Conservation (phyloP, 2,888 invertebrate genomes). For the Podabrus alpinus region DNA sequence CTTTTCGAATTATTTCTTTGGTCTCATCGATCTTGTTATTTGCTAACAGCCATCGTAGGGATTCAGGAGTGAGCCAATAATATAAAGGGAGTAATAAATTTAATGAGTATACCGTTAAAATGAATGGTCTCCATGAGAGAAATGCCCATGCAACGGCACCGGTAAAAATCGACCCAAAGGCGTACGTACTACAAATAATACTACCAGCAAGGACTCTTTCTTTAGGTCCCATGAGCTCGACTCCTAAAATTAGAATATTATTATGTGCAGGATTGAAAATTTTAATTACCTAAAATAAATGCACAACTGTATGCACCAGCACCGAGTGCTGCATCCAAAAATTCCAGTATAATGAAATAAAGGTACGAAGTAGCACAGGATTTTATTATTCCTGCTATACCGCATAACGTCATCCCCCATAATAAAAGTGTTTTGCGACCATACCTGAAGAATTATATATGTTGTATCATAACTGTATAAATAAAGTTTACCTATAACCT, state of each 20-base stretch:
- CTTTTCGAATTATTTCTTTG: conserved; percentile 62
- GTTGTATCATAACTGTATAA: too few species aligned
- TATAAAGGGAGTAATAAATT: conserved; percentile 51
- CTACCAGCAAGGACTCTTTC: conserved; percentile 74
- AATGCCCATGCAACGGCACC: conserved; percentile 70
- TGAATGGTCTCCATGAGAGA: conserved; percentile 67
- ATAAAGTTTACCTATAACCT: too few species aligned
- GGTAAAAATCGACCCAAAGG: conserved; percentile 70
- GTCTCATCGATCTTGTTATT: conserved; percentile 64
- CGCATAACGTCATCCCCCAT: conserved; percentile 63
- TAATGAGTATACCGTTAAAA: background rate
- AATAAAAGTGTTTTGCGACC: conserved; percentile 66
- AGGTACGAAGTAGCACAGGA: conserved; percentile 71
- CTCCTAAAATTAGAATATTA: conserved; percentile 55
- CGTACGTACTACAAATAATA: conserved; percentile 72
- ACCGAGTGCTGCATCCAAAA: background rate
- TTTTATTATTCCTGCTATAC: conserved; percentile 68
- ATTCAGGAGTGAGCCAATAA: conserved; percentile 72
- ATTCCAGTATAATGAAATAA: conserved; percentile 63
- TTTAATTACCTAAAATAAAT: background rate
- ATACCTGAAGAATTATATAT: conserved; percentile 55
- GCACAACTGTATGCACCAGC: background rate
- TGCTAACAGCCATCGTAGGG: conserved; percentile 75
- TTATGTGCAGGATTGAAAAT: background rate
- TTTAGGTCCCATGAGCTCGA: conserved; percentile 77